A percentile compares a stretch with the other conserved stretches of the same genome.
phyloP scores from a whole-genome alignment of 2,113 vertebrate genomes.

The Leptosomus discolor region DNA sequence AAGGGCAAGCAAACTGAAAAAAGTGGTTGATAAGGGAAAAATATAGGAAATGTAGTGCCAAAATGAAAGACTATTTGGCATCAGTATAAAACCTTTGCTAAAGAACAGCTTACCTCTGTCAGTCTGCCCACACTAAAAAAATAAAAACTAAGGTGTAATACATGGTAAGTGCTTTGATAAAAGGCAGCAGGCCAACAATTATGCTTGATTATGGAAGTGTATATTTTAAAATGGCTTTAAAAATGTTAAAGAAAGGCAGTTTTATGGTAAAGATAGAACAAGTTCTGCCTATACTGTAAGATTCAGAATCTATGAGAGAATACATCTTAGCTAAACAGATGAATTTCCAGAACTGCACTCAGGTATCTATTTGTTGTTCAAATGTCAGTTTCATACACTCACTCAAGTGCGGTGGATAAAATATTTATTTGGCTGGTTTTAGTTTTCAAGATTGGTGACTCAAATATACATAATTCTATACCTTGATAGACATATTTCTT shows the following conservation, averaged over 20 bases:
- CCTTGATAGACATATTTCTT: background rate
- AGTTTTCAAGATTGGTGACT: background rate
- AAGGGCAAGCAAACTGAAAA: background rate
- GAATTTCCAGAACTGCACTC: background rate
- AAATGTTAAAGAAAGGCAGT: background rate
- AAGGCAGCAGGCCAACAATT: background rate
- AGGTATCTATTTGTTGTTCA: background rate
- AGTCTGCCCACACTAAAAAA: background rate
- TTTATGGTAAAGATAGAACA: background rate
- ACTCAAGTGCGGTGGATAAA: background rate
- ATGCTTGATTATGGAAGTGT: background rate
- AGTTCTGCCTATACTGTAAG: background rate
- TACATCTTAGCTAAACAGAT: background rate
- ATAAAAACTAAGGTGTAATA: background rate
- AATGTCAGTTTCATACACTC: background rate
- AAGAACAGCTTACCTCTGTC: background rate
- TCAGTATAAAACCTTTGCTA: background rate
- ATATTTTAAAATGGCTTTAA: background rate
- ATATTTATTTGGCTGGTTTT: background rate
- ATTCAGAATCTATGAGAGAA: background rate
- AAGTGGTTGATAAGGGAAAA: background rate
- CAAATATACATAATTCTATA: background rate
- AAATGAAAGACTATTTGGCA: slow-evolving; percentile 5
- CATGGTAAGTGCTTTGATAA: background rate
- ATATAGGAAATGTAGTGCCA: background rate